Evolutionary conservation across 1,140 invertebrate species (phyloP).

Genomic region (Trialeurodes vaporariorum): DNA sequence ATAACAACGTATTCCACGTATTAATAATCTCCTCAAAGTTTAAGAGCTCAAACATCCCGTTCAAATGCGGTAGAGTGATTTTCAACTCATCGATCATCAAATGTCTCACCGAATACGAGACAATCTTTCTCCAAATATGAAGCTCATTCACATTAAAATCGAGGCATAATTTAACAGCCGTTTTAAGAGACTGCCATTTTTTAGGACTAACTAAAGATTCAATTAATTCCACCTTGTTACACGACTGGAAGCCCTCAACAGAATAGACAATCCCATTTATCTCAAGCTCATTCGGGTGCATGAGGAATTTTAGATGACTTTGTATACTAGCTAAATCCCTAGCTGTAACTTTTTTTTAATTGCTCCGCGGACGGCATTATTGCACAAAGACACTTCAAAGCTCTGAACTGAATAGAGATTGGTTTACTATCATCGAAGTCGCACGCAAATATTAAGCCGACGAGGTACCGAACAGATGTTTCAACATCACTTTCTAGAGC

Average conservation of each 20-base stretch:
- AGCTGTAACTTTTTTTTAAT: constrained; percentile 31
- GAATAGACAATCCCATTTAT: background rate
- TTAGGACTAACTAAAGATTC: background rate
- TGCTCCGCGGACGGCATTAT: constrained; percentile 25
- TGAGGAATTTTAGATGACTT: background rate
- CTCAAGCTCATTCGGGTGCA: background rate
- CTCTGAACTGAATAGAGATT: constrained; percentile 30
- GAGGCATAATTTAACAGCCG: background rate
- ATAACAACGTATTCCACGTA: background rate
- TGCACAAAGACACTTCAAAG: constrained; percentile 32
- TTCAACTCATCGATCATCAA: background rate
- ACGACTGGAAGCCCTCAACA: background rate
- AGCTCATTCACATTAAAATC: background rate
- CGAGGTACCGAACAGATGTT: constrained; percentile 15
- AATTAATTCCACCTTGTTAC: background rate
- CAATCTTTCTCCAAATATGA: background rate
- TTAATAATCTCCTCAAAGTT: background rate
- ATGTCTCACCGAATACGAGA: background rate
- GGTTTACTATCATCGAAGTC: constrained; percentile 26
- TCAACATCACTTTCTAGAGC: constrained; percentile 28
- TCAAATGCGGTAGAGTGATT: background rate
- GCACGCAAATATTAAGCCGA: constrained; percentile 25
- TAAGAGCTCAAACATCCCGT: background rate
- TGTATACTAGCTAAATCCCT: constrained; percentile 7
- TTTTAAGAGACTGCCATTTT: background rate